phyloP scores from a whole-genome alignment of 2,888 invertebrate species.

The Uloborus plumipes region DNA sequence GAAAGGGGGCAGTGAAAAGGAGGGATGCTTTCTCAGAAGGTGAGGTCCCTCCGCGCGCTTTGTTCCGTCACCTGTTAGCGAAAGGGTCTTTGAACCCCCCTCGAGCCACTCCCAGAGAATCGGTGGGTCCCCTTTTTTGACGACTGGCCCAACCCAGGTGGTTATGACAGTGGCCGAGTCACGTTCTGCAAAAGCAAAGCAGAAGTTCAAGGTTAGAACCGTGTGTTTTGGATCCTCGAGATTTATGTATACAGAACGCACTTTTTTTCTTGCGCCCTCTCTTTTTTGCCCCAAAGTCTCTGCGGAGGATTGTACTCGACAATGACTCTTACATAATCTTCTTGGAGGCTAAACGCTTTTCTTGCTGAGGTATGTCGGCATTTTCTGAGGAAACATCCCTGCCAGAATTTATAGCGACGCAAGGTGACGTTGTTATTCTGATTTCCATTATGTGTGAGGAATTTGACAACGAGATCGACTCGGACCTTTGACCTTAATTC shows the following conservation, averaged over 20 bases:
- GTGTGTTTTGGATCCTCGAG: conserved; percentile 28
- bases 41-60: conserved; percentile 17
- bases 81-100: conserved; percentile 64
- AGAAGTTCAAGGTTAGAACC: conserved; percentile 43
- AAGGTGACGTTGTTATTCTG: no score
- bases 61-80: conserved; percentile 61
- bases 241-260: conserved; percentile 33
- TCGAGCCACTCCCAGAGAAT: conserved; percentile 44
- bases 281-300: conserved; percentile 9
- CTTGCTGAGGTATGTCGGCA: not conserved
- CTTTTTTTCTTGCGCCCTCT: not conserved
- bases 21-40: conserved; percentile 13
- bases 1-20: conserved; percentile 1
- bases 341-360: conserved; percentile 24
- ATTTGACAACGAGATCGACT: no score
- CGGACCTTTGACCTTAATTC: no score
- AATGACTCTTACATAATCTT: conserved; percentile 38
- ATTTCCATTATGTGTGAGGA: no score
- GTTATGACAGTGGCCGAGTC: conserved; percentile 54
- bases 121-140: conserved; percentile 32
- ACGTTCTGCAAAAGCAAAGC: conserved; percentile 19
- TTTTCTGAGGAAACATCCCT: not conserved
- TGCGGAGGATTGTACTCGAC: conserved; percentile 11
- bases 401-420: no score
- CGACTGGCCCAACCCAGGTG: conserved; percentile 41